A percentile compares a stretch with the other conserved stretches of the same genome.
Evolutionary conservation across 2,113 vertebrate genomes (phyloP).

Genomic region (Sciurus niger): DNA sequence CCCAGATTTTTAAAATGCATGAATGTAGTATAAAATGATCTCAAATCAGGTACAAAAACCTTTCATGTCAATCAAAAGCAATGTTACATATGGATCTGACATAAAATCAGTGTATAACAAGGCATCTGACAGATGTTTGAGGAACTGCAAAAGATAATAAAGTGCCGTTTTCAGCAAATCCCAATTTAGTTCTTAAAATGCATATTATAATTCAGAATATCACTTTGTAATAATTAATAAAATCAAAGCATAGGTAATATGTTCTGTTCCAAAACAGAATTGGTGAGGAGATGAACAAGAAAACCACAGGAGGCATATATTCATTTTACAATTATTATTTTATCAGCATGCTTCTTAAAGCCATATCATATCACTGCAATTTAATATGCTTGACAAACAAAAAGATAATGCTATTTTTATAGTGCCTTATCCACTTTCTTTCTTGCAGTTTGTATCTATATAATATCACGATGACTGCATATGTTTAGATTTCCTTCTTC

Average conservation of each 20-base stretch:
- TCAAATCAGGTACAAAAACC: slow-evolving; percentile 67
- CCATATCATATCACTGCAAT: background rate
- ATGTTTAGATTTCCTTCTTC: background rate
- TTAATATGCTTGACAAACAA: slow-evolving; percentile 16
- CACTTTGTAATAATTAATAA: slow-evolving; percentile 67
- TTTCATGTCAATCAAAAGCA: slow-evolving; percentile 75
- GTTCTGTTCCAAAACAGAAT: slow-evolving; percentile 39
- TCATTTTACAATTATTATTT: slow-evolving; percentile 35
- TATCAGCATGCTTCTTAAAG: slow-evolving; percentile 44
- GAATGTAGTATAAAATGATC: slow-evolving; percentile 56
- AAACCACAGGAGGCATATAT: background rate
- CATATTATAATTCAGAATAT: slow-evolving; percentile 64
- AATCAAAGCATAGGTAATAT: slow-evolving; percentile 61
- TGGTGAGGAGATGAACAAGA: background rate
- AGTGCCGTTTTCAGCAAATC: slow-evolving; percentile 66
- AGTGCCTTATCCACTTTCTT: background rate
- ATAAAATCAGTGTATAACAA: slow-evolving; percentile 65
- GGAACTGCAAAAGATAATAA: slow-evolving; percentile 56
- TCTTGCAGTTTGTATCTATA: background rate
- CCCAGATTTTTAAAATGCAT: slow-evolving; percentile 56
- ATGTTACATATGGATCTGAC: slow-evolving; percentile 60
- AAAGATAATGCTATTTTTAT: background rate
- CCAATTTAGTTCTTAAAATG: slow-evolving; percentile 56
- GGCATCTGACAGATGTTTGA: slow-evolving; percentile 62
- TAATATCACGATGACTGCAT: background rate